A percentile compares a stretch with the other conserved stretches of the same genome.
These are phyloP conservation scores for Alosa sapidissima DNA, from an alignment of 2,797 vertebrate species.

Conservation along the genomic window DNA sequence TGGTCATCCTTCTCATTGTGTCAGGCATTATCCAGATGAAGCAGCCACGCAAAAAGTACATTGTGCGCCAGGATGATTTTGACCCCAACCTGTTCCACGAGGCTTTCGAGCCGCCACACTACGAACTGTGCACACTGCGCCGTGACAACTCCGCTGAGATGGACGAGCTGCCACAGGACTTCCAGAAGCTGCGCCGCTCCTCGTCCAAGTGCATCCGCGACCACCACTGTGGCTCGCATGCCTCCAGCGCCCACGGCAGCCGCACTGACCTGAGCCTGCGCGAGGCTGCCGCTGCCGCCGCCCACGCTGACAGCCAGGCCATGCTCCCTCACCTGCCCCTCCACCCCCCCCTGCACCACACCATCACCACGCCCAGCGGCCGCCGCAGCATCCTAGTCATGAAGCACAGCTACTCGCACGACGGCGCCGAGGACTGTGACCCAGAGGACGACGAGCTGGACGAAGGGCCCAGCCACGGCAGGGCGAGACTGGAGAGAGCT, in stretches of 20 bases:
- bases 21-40: slow-evolving; percentile 94
- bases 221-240: slow-evolving; percentile 94
- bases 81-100: slow-evolving; percentile 91
- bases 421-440: slow-evolving; percentile 83
- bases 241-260: slow-evolving; percentile 82
- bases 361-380: slow-evolving; percentile 76
- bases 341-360: slow-evolving; percentile 75
- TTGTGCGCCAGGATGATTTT: slow-evolving; percentile 82
- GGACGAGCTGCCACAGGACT: slow-evolving; percentile 83
- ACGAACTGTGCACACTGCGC: slow-evolving; percentile 91
- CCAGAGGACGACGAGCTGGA: slow-evolving; percentile 82
- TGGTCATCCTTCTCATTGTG: slow-evolving; percentile 88
- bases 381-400: slow-evolving; percentile 89
- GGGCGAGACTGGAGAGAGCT: slow-evolving; percentile 80
- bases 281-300: slow-evolving; percentile 66
- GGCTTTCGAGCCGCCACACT: slow-evolving; percentile 92
- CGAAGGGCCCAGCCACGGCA: slow-evolving; percentile 84
- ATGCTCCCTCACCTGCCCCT: slow-evolving; percentile 36
- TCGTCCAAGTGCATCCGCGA: slow-evolving; percentile 94
- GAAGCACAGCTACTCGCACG: slow-evolving; percentile 94
- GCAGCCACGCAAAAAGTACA: slow-evolving; percentile 92
- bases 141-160: slow-evolving; percentile 76
- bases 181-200: slow-evolving; percentile 85
- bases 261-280: slow-evolving; percentile 84
- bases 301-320: slow-evolving; percentile 61